Evolutionary conservation across 2,797 vertebrate species (phyloP), one percentile per base, ranked within the genome.

Genomic region (Syngnathus acus): DNA sequence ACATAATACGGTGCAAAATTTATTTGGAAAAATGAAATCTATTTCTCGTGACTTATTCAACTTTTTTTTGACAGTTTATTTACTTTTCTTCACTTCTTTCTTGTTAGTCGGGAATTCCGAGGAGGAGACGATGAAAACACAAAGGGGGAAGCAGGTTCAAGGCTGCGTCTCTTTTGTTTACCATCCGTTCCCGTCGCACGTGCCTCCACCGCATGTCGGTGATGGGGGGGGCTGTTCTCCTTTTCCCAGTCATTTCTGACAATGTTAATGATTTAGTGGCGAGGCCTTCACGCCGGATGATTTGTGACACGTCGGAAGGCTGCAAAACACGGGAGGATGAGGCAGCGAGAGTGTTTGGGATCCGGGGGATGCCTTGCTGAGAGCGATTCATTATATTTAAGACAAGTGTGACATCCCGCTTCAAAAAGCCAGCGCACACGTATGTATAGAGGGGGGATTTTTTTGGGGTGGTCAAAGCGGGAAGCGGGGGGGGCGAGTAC

Each of bases 371-470:
- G 93, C 94, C 94, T 94, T 95, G 95, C 96, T 96, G 94, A 95
- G 93, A 90, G 93, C 92, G 93, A 93, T 96, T 97, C 95, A 96
- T 97, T 96, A 97, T 96, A 96, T 95, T 95, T 95, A 95, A 95
- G 95, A 97, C 95, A 95, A 95, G 94, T 94, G 93, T 98, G 95
- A 98, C 96, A 97, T 94, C 92, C 94, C 91, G 94, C 95, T 96
- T 98, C 95, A 97, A 97, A 93, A 93, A 91, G 90, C 87, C 93
- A 89, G 89, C 93, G 89, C 93, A 94, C 92, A 93, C 94, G 92
- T 94, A 94, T 92, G 93, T 95, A 94, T 91, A 92, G 94, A 93
- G 93, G 64, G 91, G 91, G 93, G 89, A 88, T 87, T 90, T 92
- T 93, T 90, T 84, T 81, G 78, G 39, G 66, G 81, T 91, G 94